Base-by-base conservation (phyloP, 2,888 invertebrate genomes). In the Drosophila testacea region DNA sequence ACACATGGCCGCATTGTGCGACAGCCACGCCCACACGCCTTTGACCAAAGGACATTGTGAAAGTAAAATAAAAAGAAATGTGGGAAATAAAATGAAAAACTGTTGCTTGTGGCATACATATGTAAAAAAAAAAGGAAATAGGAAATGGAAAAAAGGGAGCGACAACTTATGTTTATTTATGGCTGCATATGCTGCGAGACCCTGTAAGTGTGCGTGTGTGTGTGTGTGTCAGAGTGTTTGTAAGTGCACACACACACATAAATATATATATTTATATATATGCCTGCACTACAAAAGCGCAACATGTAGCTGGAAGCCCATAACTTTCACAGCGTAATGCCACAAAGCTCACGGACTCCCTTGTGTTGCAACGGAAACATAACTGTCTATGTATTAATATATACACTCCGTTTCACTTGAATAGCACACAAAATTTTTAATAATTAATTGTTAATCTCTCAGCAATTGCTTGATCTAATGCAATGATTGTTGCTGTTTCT, bases 91-190 rank as follows among this genome's bases (percentile, higher is more conserved):
- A 68, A 68, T 68, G 60, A 79, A 77, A 77, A 78, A 71, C 81
- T 78, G 75, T 78, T 81, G 78, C 81, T 73, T 68, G 70, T 64
- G 65, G 69, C 50, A 56, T 60, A 69, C 65, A 67, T 50, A 55
- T 30, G n/a, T n/a, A 47, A 59, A 56, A 48, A 42, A 54, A 42
- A 50, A 41, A 44, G 52, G 51, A 46, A 55, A 55, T 16, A 56
- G 56, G 32, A 65, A 69, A 71, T 62, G 71, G 64, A 55, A 71
- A 48, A 41, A 3, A 34, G 38, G 62, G 28, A 65, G 77, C 78
- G 86, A 69, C 76, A 83, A 79, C 86, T 83, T 83, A 77, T 83
- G 86, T 81, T 83, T 86, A 83, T 86, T 83, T 81, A 83, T 83
- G 81, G 64, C 38, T 69, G 63, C 83, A 86, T 83, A 86, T 83